Percentiles rank a stretch among this genome's conserved stretches.
These are phyloP conservation scores for Orestias chungarensis DNA, from an alignment of 2,797 vertebrate genomes.

Conservation along the genomic window DNA sequence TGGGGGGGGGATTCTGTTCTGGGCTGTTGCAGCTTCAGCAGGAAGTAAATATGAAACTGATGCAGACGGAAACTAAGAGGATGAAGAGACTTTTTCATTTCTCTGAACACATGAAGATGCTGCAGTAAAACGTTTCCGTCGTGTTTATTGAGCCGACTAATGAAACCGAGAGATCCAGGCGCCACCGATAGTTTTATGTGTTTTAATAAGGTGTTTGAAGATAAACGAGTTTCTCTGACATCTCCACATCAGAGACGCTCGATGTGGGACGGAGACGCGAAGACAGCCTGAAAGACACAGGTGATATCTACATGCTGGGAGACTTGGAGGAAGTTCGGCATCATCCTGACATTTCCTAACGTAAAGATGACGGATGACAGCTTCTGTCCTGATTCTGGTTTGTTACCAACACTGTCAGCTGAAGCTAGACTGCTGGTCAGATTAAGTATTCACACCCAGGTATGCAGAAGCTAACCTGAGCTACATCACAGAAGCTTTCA, in stretches of 20 bases:
- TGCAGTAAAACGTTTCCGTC: constrained; percentile 56
- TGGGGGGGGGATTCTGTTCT: too few relatives aligned
- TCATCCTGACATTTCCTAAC: too few relatives aligned
- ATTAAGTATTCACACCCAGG: too few relatives aligned
- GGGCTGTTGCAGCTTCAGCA: not conserved
- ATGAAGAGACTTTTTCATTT: constrained; percentile 48
- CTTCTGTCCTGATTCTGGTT: too few relatives aligned
- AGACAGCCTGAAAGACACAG: too few relatives aligned
- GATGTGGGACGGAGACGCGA: not conserved
- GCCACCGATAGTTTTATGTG: constrained; percentile 24
- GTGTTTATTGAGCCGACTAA: constrained; percentile 45
- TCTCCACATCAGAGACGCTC: not conserved
- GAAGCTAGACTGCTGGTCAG: too few relatives aligned
- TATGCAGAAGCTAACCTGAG: too few relatives aligned
- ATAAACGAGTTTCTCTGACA: constrained; percentile 10
- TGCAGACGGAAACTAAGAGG: constrained; percentile 25
- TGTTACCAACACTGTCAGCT: too few relatives aligned
- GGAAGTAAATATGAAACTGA: constrained; percentile 52
- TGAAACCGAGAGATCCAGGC: constrained; percentile 40
- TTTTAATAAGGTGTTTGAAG: constrained; percentile 23
- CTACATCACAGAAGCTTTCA: too few relatives aligned
- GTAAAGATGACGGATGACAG: too few relatives aligned
- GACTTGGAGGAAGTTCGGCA: too few relatives aligned
- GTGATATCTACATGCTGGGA: too few relatives aligned
- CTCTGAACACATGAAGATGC: constrained; percentile 43